These are phyloP conservation scores for Sinelater perroti DNA, from an alignment of 2,888 invertebrate species.

Conservation along the genomic window DNA sequence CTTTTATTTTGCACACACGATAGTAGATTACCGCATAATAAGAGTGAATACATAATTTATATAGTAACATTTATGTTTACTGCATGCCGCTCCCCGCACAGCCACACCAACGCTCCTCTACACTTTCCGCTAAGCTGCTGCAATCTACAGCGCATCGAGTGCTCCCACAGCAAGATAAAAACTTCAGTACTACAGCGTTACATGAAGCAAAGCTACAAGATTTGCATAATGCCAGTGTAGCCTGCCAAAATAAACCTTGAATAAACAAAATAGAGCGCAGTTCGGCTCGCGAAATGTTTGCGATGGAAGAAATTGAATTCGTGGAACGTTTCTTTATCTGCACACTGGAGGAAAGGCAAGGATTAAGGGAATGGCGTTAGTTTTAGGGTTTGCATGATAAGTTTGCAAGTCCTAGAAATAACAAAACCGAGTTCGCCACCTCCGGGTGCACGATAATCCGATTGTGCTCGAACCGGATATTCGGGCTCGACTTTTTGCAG, in stretches of 20 bases:
- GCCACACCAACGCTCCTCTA: too few relatives aligned
- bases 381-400: slow-evolving; percentile 23
- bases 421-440: slow-evolving; percentile 13
- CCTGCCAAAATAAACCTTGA: slow-evolving; percentile 37
- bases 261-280: slow-evolving; percentile 33
- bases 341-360: slow-evolving; percentile 10
- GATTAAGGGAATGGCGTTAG: slow-evolving; percentile 13
- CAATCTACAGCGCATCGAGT: slow-evolving; percentile 23
- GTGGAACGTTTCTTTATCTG: slow-evolving; percentile 24
- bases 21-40: too few relatives aligned
- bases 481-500: slow-evolving; percentile 13
- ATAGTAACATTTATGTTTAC: too few relatives aligned
- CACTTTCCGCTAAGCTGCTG: slow-evolving; percentile 4
- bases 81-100: too few relatives aligned
- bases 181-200: slow-evolving; percentile 28
- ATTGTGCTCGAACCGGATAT: slow-evolving; percentile 20
- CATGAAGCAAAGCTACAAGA: slow-evolving; percentile 33
- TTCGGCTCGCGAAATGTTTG: slow-evolving; percentile 22
- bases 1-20: too few relatives aligned
- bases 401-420: slow-evolving; percentile 11
- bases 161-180: slow-evolving; percentile 25
- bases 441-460: slow-evolving; percentile 13
- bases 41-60: too few relatives aligned
- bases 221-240: slow-evolving; percentile 42
- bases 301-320: slow-evolving; percentile 25